Conservation (phyloP, 37 sponge, comb jelly and placozoan species). For the Amphimedon queenslandica region DNA sequence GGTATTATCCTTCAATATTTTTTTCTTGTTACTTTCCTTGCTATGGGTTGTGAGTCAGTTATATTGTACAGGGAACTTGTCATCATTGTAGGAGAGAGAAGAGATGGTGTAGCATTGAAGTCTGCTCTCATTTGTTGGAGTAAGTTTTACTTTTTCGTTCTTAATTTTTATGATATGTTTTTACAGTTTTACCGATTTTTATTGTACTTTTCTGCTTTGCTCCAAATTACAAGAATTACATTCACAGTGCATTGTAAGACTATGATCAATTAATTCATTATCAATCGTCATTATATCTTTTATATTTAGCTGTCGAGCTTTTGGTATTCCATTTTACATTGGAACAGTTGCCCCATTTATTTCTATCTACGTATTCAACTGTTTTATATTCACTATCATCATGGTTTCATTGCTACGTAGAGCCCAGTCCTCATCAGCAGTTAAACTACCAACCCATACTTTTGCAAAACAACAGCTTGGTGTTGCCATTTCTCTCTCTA, state of each 20-base stretch:
- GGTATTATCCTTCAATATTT: conserved; percentile 45
- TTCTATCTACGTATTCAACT: neutral
- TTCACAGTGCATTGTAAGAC: neutral
- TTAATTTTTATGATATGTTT: neutral
- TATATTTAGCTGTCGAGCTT: neutral
- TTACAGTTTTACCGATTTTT: neutral
- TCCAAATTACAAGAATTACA: conserved; percentile 5
- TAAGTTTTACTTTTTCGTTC: conserved; percentile 3
- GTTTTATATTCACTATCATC: neutral
- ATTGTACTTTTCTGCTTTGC: conserved; percentile 1
- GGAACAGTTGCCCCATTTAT: neutral
- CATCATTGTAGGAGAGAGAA: conserved; percentile 5
- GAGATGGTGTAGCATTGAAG: conserved; percentile 10
- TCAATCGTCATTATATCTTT: neutral
- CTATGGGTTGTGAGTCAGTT: conserved; percentile 38
- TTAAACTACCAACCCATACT: conserved; percentile 4
- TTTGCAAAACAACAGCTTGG: neutral
- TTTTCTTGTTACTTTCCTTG: conserved; percentile 28
- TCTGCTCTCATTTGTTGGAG: conserved; percentile 29
- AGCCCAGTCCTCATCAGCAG: neutral
- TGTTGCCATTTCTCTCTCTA: too few relatives aligned
- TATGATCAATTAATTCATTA: neutral
- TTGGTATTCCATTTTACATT: neutral
- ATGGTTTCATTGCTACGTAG: neutral
- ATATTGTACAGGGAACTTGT: conserved; percentile 33